phyloP scores from a whole-genome alignment of 2,888 invertebrate genomes.

The Camptogramma bilineatum region DNA sequence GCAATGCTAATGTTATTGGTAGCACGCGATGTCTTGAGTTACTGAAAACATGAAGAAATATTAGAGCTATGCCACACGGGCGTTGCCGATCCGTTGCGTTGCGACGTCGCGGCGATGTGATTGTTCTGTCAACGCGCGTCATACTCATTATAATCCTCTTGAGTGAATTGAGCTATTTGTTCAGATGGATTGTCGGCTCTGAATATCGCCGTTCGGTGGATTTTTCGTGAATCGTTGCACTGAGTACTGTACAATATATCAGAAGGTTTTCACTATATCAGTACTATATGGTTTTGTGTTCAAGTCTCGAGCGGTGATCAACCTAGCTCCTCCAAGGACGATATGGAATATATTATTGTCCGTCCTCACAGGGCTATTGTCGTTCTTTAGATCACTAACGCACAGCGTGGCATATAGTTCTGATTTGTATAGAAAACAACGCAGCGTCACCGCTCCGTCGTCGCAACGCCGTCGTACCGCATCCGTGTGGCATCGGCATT shows the following conservation, averaged over 20 bases:
- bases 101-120: too few relatives aligned
- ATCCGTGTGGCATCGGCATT: too few relatives aligned
- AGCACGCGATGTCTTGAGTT: slow-evolving; percentile 25
- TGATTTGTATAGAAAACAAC: too few relatives aligned
- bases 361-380: slow-evolving; percentile 93
- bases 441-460: too few relatives aligned
- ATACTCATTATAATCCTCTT: too few relatives aligned
- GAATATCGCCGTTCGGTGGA: slow-evolving; percentile 93
- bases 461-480: too few relatives aligned
- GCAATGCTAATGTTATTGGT: slow-evolving; percentile 22
- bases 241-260: slow-evolving; percentile 93
- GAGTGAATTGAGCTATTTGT: slow-evolving; percentile 93
- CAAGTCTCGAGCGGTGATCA: slow-evolving; percentile 91
- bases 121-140: too few relatives aligned
- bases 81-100: too few relatives aligned
- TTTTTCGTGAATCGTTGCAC: slow-evolving; percentile 86
- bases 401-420: too few relatives aligned
- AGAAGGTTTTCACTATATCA: too few relatives aligned
- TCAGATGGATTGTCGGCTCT: slow-evolving; percentile 87
- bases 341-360: slow-evolving; percentile 93
- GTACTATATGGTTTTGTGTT: slow-evolving; percentile 92
- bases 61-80: too few relatives aligned
- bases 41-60: too few relatives aligned
- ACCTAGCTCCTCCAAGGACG: slow-evolving; percentile 91
- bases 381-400: slow-evolving; percentile 95